Evolutionary conservation across 2,797 vertebrate species (phyloP).

Genomic region (Apogon talboti): DNA sequence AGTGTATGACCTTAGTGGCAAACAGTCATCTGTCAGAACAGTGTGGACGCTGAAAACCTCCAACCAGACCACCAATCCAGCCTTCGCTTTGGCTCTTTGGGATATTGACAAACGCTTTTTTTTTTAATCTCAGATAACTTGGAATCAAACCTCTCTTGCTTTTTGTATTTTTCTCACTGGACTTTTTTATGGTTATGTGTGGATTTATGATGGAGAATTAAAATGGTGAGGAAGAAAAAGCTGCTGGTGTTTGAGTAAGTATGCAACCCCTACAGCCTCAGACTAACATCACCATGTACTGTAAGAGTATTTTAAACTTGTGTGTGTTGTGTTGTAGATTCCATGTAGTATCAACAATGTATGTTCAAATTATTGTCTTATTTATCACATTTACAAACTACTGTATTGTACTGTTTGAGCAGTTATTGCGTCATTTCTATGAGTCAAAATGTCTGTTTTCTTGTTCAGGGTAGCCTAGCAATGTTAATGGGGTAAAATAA

Average conservation of each 20-base stretch:
- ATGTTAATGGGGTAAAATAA: conserved; percentile 46
- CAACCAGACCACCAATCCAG: conserved; percentile 38
- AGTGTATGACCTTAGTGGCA: conserved; percentile 46
- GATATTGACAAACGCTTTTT: conserved; percentile 29
- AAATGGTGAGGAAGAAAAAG: conserved; percentile 81
- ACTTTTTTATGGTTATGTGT: conserved; percentile 43
- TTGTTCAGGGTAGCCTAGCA: background rate
- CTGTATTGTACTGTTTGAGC: background rate
- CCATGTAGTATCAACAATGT: too few species aligned
- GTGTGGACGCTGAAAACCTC: conserved; percentile 55
- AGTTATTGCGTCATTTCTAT: background rate
- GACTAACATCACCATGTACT: background rate
- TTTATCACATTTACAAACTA: background rate
- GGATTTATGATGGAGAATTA: conserved; percentile 80
- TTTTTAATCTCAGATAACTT: conserved; percentile 28
- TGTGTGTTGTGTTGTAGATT: background rate
- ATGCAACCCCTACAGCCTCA: background rate
- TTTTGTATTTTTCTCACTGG: conserved; percentile 30
- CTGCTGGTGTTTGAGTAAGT: conserved; percentile 80
- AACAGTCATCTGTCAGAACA: conserved; percentile 58
- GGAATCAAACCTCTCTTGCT: background rate
- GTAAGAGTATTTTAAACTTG: background rate
- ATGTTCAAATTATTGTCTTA: background rate
- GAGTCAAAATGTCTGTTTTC: background rate
- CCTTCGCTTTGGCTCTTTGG: conserved; percentile 50